A percentile compares a stretch with the other conserved stretches of the same genome.
phyloP scores from a whole-genome alignment of 1,140 invertebrate species.

The Listronotus bonariensis region DNA sequence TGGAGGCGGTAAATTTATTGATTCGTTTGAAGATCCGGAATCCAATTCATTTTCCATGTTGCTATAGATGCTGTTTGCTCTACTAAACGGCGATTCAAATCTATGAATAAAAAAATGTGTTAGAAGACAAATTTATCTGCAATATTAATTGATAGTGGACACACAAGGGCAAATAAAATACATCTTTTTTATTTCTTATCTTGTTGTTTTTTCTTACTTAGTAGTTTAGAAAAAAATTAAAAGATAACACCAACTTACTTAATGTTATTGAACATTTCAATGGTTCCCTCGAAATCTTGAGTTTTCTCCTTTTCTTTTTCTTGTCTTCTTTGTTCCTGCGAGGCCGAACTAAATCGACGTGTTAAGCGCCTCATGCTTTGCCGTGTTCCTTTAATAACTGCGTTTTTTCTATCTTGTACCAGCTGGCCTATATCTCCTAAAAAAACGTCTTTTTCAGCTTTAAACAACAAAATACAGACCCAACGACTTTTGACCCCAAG shows the following conservation, averaged over 20 bases:
- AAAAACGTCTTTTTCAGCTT: background rate
- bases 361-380: constrained; percentile 58
- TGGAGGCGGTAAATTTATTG: constrained; percentile 59
- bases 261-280: constrained; percentile 50
- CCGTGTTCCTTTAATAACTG: constrained; percentile 59
- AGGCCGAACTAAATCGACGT: constrained; percentile 49
- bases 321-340: constrained; percentile 38
- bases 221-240: too few relatives aligned
- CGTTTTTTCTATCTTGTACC: constrained; percentile 59
- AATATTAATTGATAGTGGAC: too few relatives aligned
- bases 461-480: too few relatives aligned
- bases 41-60: constrained; percentile 42
- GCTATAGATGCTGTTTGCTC: constrained; percentile 41
- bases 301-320: constrained; percentile 23
- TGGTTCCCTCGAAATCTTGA: constrained; percentile 38
- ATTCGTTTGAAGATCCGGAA: constrained; percentile 46
- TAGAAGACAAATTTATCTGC: too few relatives aligned
- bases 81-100: constrained; percentile 51
- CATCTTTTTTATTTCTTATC: too few relatives aligned
- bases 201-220: too few relatives aligned
- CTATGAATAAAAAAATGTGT: constrained; percentile 34
- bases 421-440: constrained; percentile 58
- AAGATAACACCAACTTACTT: constrained; percentile 21
- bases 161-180: too few relatives aligned
- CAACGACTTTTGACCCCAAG: too few relatives aligned